These are phyloP conservation scores for Cervus canadensis DNA, from an alignment of 2,113 vertebrate genomes.

Conservation along the genomic window DNA sequence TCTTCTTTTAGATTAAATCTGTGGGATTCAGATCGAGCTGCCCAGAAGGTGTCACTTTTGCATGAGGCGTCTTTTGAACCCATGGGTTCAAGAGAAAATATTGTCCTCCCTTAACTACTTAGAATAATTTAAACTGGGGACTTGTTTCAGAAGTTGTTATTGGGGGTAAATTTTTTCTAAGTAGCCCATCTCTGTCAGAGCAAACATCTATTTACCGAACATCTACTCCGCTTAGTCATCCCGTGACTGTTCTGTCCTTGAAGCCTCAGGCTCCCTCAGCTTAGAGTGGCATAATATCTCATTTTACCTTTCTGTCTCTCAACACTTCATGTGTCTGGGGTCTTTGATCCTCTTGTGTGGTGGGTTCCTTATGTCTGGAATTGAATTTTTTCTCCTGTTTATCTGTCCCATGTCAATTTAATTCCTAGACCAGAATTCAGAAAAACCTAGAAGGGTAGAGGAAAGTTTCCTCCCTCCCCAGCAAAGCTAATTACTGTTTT, in stretches of 20 bases:
- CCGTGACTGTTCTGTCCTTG: not conserved
- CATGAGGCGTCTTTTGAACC: not conserved
- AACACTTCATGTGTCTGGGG: not conserved
- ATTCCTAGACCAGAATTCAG: not conserved
- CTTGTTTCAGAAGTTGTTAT: not conserved
- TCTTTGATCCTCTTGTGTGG: not conserved
- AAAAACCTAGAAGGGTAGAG: not conserved
- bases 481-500: not conserved
- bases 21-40: not conserved
- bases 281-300: not conserved
- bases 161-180: not conserved
- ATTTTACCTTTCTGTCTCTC: not conserved
- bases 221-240: not conserved
- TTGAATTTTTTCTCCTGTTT: not conserved
- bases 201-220: not conserved
- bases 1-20: slow-evolving; percentile 24
- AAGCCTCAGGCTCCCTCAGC: not conserved
- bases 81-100: not conserved
- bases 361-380: not conserved
- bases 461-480: not conserved
- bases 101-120: not conserved
- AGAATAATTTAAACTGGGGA: not conserved
- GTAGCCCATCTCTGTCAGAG: not conserved
- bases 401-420: not conserved
- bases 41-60: not conserved